phyloP scores from a whole-genome alignment of 2,797 vertebrate genomes.

The Sus cebifrons region DNA sequence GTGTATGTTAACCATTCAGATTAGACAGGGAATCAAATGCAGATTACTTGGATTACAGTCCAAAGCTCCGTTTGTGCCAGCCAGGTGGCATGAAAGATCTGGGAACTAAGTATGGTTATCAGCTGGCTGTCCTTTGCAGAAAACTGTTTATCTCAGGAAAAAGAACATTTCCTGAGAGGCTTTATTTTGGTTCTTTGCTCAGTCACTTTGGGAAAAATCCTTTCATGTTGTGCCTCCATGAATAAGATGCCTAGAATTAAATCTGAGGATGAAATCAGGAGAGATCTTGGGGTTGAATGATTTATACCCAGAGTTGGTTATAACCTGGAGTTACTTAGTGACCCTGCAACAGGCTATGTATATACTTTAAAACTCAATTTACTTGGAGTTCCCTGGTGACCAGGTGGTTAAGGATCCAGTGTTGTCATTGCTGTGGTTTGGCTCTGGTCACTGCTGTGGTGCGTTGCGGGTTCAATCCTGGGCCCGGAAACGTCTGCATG shows the following conservation, averaged over 20 bases:
- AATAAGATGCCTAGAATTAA: background rate
- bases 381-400: background rate
- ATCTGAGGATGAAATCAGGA: background rate
- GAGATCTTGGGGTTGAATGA: background rate
- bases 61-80: background rate
- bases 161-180: background rate
- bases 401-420: too few relatives aligned
- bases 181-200: background rate
- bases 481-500: too few relatives aligned
- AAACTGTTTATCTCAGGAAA: background rate
- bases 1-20: background rate
- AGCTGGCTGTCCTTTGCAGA: background rate
- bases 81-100: background rate
- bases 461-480: too few relatives aligned
- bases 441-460: too few relatives aligned
- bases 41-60: background rate
- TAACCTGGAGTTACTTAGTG: background rate
- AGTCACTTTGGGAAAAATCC: background rate
- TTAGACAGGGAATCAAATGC: background rate
- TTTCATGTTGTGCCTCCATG: background rate
- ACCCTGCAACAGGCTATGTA: background rate
- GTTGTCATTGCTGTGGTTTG: too few relatives aligned
- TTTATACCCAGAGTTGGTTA: background rate
- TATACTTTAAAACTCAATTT: background rate
- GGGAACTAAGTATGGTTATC: background rate